Percentiles rank a stretch among this genome's conserved stretches.
Evolutionary conservation across 2,113 vertebrate genomes (phyloP).

Genomic region (Hydrochoerus hydrochaeris): DNA sequence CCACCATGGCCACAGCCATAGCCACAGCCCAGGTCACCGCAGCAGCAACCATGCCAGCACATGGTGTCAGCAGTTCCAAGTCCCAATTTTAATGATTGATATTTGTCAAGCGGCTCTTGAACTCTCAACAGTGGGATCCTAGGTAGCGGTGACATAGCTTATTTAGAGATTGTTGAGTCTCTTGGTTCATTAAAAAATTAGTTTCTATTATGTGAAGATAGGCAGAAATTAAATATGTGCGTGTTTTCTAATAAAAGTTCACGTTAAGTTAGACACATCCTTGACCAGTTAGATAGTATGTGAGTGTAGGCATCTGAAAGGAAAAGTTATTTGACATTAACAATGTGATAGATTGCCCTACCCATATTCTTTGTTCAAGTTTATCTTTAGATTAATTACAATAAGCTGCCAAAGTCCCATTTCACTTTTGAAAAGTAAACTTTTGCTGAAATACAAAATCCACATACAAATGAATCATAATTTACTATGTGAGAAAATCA

Average conservation of each 20-base stretch:
- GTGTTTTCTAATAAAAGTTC: neutral
- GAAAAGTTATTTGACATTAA: neutral
- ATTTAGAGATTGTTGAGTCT: neutral
- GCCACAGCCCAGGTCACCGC: neutral
- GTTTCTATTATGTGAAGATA: neutral
- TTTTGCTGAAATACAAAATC: neutral
- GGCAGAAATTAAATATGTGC: neutral
- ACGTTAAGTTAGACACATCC: neutral
- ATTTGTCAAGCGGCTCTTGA: neutral
- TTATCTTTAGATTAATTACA: neutral
- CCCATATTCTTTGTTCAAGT: neutral
- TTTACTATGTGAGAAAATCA: neutral
- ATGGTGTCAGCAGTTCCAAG: neutral
- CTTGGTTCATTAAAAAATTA: neutral
- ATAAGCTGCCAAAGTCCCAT: neutral
- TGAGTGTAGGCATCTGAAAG: neutral
- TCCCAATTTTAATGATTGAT: neutral
- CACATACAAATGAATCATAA: neutral
- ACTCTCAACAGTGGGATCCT: neutral
- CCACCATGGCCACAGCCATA: neutral
- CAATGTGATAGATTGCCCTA: neutral
- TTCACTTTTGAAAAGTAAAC: neutral
- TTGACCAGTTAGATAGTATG: neutral
- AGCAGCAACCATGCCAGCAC: neutral
- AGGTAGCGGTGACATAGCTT: neutral